Conservation (phyloP, 2,888 invertebrate genomes). For the Amaurobius ferox region DNA sequence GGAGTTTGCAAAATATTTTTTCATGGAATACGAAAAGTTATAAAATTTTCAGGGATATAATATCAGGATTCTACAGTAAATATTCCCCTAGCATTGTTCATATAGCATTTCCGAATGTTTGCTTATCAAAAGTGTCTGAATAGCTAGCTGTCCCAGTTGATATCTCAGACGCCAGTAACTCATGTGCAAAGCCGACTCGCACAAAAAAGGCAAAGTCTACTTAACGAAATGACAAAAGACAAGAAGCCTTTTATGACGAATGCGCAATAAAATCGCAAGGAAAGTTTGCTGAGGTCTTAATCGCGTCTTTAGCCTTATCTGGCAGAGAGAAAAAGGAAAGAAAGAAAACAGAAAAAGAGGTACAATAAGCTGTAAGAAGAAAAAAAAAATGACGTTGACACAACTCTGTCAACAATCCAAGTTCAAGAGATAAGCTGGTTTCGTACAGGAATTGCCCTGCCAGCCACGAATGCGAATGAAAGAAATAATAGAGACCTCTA, state of each 20-base stretch:
- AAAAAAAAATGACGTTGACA: constrained; percentile 34
- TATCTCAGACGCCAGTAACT: not conserved
- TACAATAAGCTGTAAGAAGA: not conserved
- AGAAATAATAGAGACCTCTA: constrained; percentile 10
- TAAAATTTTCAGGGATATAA: too few species aligned
- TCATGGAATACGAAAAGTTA: too few species aligned
- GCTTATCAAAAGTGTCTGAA: too few species aligned
- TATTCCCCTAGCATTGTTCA: too few species aligned
- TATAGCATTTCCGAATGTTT: too few species aligned
- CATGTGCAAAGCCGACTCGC: not conserved
- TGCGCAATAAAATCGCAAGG: not conserved
- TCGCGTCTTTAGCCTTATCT: not conserved
- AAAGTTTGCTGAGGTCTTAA: not conserved
- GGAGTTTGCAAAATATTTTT: too few species aligned
- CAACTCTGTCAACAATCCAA: constrained; percentile 47
- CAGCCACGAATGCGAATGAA: not conserved
- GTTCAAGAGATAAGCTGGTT: constrained; percentile 34
- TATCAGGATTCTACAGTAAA: too few species aligned
- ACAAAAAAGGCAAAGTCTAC: not conserved
- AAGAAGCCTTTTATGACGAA: constrained; percentile 8
- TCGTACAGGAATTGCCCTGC: constrained; percentile 14
- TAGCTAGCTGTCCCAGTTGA: not conserved
- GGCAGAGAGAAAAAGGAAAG: not conserved
- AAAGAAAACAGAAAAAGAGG: not conserved
- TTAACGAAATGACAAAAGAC: not conserved